Base-by-base conservation (phyloP, 2,113 vertebrate genomes). In the Chamaetylas fuelleborni region DNA sequence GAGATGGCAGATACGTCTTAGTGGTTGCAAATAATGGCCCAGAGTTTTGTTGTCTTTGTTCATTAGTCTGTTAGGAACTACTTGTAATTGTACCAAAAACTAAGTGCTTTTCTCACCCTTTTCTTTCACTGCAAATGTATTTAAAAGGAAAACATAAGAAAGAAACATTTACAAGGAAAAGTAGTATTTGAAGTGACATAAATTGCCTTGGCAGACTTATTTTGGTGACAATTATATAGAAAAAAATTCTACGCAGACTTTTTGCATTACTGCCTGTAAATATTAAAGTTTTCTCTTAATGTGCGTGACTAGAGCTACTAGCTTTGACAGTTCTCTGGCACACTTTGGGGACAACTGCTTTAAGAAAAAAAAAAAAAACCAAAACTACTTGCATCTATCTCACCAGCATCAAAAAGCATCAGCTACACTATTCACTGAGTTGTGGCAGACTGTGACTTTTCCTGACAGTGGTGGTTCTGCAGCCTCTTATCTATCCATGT, bases 271-370 rank as follows among this genome's bases (percentile, higher is more conserved):
- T 85, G 33, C 15, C 29, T 77, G 17, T 62, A 82, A 92, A 77
- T 53, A 50, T 19, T 54, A 38, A 11, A 16, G 20, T 48, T 91
- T 89, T 91, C 53, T 47, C 29, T 56, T 73, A 31, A 71, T 62
- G 20, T 2, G 0, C 25, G 24, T 64, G 88, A 33, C 23, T 48
- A 66, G 33, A 94, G 6, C 38, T 80, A 50, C 50, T 72, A 42
- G 14, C 24, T 94, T 85, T 90, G 84, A 80, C 54, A 82, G 43
- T 31, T 92, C 42, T 80, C 94, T 96, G 94, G 85, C 64, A 24
- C 13, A 36, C 36, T 77, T 66, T 16, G 6, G 13, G 19, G 12
- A 47, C 24, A 78, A 61, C 28, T 69, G 5, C 19, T 73, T 86
- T 70, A 81, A 93, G 57, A 16, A 65, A 47, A 48, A 12, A 13